Percentiles rank a stretch among this genome's conserved stretches.
These are phyloP conservation scores for Acropora yongei DNA, from an alignment of 64 coral and sea anemone genomes.

Conservation along the genomic window DNA sequence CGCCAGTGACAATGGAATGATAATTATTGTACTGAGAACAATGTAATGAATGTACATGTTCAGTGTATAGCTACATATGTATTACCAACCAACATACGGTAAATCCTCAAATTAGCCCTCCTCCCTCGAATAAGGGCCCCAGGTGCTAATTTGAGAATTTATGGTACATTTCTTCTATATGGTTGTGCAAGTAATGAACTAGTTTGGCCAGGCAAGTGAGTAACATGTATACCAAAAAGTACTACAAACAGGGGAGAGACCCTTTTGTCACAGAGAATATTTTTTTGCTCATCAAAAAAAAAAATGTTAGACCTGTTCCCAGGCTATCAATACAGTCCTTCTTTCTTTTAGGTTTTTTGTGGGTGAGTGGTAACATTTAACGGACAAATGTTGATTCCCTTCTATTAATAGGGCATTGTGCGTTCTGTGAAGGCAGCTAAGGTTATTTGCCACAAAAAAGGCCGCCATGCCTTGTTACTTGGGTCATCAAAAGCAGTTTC, in stretches of 20 bases:
- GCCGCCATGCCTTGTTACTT: slow-evolving; percentile 24
- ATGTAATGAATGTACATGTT: slow-evolving; percentile 1
- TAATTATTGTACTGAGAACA: slow-evolving; percentile 1
- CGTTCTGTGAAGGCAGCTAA: slow-evolving; percentile 47
- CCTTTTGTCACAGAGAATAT: slow-evolving; percentile 24
- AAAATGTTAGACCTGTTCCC: not conserved
- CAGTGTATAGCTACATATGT: slow-evolving; percentile 11
- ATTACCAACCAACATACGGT: slow-evolving; percentile 9
- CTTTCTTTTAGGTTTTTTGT: not conserved
- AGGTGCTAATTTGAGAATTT: slow-evolving; percentile 27
- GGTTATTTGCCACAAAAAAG: not conserved
- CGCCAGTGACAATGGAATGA: slow-evolving; percentile 14
- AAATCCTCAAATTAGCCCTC: not conserved
- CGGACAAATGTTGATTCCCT: slow-evolving; percentile 1
- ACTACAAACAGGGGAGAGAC: not conserved
- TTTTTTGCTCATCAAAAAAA: slow-evolving; percentile 7
- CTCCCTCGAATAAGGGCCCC: not conserved
- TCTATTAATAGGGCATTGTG: slow-evolving; percentile 61
- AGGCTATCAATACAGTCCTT: not conserved
- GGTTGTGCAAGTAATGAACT: not conserved
- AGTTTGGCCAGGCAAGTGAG: slow-evolving; percentile 23
- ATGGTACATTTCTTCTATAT: slow-evolving; percentile 19
- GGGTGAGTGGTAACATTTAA: not conserved
- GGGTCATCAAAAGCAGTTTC: slow-evolving; percentile 45
- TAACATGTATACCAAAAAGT: slow-evolving; percentile 13